phyloP scores from a whole-genome alignment of 1,140 invertebrate species.

The Eumeta japonica region DNA sequence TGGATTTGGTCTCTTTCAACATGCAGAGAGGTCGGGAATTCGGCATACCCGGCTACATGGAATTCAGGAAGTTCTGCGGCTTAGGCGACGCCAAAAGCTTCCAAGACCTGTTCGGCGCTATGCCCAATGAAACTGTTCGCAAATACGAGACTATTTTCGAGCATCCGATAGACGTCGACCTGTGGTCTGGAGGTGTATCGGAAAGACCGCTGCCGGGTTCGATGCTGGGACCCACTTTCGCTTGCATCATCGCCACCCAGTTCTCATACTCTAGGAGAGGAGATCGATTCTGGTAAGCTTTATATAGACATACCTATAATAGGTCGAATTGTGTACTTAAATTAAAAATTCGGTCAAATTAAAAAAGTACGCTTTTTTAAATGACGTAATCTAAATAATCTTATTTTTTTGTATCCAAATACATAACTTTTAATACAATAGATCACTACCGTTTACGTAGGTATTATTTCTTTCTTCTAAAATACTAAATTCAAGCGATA shows the following conservation, averaged over 20 bases:
- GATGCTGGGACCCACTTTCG: conserved; percentile 92
- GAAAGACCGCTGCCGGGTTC: conserved; percentile 83
- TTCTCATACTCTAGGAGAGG: conserved; percentile 88
- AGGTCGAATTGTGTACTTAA: too few species aligned
- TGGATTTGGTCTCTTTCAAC: conserved; percentile 92
- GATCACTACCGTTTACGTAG: too few species aligned
- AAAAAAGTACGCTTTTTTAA: too few species aligned
- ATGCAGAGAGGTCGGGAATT: conserved; percentile 92
- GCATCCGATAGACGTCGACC: conserved; percentile 83
- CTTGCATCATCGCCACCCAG: conserved; percentile 95
- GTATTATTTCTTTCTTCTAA: too few species aligned
- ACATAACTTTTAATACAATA: too few species aligned
- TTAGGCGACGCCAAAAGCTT: conserved; percentile 77
- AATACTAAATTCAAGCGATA: too few species aligned
- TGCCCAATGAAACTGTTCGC: conserved; percentile 84
- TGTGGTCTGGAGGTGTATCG: conserved; percentile 91
- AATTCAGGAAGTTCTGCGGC: conserved; percentile 89
- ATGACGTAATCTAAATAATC: too few species aligned
- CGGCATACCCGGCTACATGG: conserved; percentile 89
- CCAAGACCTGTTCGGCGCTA: conserved; percentile 82
- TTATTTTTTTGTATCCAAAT: too few species aligned
- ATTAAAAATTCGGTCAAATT: too few species aligned
- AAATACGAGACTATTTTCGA: conserved; percentile 60
- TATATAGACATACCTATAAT: conserved; percentile 4
- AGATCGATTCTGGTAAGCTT: conserved; percentile 84